Base-by-base conservation (phyloP, 2,888 invertebrate genomes). In the Zaprionus bogoriensis region DNA sequence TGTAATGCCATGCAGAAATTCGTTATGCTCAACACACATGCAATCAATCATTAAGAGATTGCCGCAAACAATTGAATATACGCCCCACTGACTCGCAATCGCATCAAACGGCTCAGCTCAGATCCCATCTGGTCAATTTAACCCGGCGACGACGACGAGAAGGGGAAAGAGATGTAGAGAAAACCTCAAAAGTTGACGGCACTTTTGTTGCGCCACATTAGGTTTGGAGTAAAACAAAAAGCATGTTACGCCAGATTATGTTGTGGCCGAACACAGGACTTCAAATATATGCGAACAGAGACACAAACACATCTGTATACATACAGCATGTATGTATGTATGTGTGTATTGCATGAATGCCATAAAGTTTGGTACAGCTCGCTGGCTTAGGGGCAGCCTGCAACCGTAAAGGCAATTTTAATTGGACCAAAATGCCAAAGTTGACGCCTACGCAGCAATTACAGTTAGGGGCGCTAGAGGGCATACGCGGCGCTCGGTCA, bases 361-460 rank as follows among this genome's bases (percentile, higher is more conserved):
- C 7, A 14, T 32, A 9, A 20, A 39, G 19, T 10, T 19, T 22
- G 9, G n/a, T 36, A 17, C 36, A 36, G 14, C 19, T 36, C n/a
- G n/a, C 14, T 36, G 36, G 36, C 36, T 20, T 10, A 39, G n/a
- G 19, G 19, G n/a, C n/a, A 19, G 38, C 41, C 22, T n/a, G 39
- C 10, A 20, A 22, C 41, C 59, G 78, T 75, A 75, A 84, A 81
- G 84, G 71, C 57, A 65, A 81, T 81, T 84, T 84, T 84, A 80
- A 80, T 80, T 80, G 82, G 79, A 82, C 81, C 69, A 61, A 78
- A 80, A 84, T 79, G 79, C 61, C 41, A 58, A 64, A 74, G 74
- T 74, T 71, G 74, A 59, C 63, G 74, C 58, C 67, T 48, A 58
- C 65, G 59, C 64, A 81, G 63, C 81, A 83, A 83, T 80, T 77